phyloP scores from a whole-genome alignment of 2,888 invertebrate genomes.

The Cantharis lateralis region DNA sequence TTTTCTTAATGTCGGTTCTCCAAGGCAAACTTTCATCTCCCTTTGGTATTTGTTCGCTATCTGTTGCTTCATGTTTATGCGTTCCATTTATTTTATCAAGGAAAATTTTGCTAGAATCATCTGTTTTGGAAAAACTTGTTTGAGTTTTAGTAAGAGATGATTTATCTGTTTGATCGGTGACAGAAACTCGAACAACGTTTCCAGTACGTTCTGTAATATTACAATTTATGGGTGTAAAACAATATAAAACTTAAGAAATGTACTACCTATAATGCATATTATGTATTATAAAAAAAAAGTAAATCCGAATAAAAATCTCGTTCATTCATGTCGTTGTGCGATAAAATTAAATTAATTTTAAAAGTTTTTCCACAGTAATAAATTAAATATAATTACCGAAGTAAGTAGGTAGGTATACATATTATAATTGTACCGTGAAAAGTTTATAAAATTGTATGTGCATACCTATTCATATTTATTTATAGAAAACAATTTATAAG shows the following conservation, averaged over 20 bases:
- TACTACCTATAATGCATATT: neutral
- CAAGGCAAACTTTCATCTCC: conserved; percentile 63
- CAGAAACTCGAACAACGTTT: conserved; percentile 55
- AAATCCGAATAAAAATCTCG: neutral
- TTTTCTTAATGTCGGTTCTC: conserved; percentile 48
- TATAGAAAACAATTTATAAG: neutral
- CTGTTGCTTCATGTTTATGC: conserved; percentile 42
- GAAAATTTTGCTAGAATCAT: neutral
- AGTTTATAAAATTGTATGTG: neutral
- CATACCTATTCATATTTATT: neutral
- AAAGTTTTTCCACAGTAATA: neutral
- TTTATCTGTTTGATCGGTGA: conserved; percentile 52
- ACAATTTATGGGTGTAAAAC: neutral
- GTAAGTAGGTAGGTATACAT: neutral
- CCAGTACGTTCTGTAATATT: conserved; percentile 58
- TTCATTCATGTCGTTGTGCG: neutral
- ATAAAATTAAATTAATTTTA: neutral
- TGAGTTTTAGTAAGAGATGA: conserved; percentile 35
- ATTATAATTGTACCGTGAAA: neutral
- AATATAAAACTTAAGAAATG: neutral
- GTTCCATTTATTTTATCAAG: conserved; percentile 43
- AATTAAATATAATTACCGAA: neutral
- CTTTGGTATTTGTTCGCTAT: conserved; percentile 56
- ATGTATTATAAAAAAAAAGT: neutral
- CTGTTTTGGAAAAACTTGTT: conserved; percentile 29